These are phyloP conservation scores for Drosophila dunni DNA, from an alignment of 1,140 invertebrate genomes.

Conservation along the genomic window DNA sequence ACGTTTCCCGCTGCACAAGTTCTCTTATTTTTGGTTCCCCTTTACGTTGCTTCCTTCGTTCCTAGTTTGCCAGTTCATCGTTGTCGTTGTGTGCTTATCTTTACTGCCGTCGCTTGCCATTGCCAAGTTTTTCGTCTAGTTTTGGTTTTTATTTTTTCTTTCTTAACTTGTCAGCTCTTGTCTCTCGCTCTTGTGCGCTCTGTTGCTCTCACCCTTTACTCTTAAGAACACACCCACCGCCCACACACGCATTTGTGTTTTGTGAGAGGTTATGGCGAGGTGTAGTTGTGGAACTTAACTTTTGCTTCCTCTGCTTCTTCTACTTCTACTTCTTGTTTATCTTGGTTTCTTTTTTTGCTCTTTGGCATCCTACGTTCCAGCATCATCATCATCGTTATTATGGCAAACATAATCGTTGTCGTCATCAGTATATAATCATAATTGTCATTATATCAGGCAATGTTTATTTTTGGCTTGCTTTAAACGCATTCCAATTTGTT, in stretches of 20 bases:
- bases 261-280: not conserved
- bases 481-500: conserved; percentile 37
- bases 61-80: conserved; percentile 5
- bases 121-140: conserved; percentile 77
- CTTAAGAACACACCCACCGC: conserved; percentile 47
- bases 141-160: conserved; percentile 61
- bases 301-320: conserved; percentile 16
- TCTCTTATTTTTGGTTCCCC: conserved; percentile 20
- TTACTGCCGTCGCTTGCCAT: conserved; percentile 57
- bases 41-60: conserved; percentile 1
- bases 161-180: conserved; percentile 23
- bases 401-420: conserved; percentile 1
- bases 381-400: conserved; percentile 23
- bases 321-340: not conserved
- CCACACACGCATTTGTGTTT: conserved; percentile 67
- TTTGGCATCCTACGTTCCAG: conserved; percentile 32
- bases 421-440: conserved; percentile 31
- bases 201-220: not conserved
- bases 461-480: conserved; percentile 52
- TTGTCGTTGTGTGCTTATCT: conserved; percentile 40
- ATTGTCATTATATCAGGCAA: conserved; percentile 46
- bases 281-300: not conserved
- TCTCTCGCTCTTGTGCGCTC: conserved; percentile 29
- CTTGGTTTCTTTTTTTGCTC: too few relatives aligned
- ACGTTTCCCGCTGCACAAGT: conserved; percentile 10